Base-by-base conservation (phyloP, 1,140 invertebrate species). In the Leptinotarsa texana region DNA sequence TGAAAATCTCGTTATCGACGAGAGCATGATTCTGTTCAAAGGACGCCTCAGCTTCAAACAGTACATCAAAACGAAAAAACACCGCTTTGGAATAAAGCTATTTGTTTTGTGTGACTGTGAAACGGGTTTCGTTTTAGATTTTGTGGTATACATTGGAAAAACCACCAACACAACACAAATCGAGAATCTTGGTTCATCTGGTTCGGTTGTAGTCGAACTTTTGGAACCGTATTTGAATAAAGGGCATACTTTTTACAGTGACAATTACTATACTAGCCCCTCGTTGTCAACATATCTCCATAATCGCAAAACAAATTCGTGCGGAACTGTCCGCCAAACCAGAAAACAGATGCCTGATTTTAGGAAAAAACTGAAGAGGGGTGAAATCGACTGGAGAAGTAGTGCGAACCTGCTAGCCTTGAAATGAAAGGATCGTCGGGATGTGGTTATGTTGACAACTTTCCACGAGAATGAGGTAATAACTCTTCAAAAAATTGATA, bases 61-160 rank as follows among this genome's bases (percentile, higher is more conserved):
- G n/a, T n/a, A n/a, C n/a, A n/a, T n/a, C n/a, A n/a, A n/a, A n/a
- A n/a, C n/a, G n/a, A n/a, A n/a, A n/a, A n/a, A n/a, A n/a, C n/a
- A n/a, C n/a, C n/a, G n/a, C n/a, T n/a, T n/a, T n/a, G n/a, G n/a
- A n/a, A n/a, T n/a, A n/a, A n/a, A n/a, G n/a, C 78, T 83, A 27
- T 84, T 81, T 80, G 79, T 82, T 48, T 74, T 84, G 8, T 73
- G 73, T 76, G 75, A 77, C 71, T 81, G 77, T 77, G 75, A 82
- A 73, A 85, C 81, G n/a, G 80, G 81, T 48, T 81, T 79, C 76
- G 77, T 86, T 22, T 71, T 85, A 21, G 80, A 82, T 24, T 80
- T 82, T 69, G 80, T 85, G 68, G 75, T 85, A 17, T 86, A 84
- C 74, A 81, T 77, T 17, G 80, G 83, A 17, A 77, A 78, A 66